phyloP scores from a whole-genome alignment of 2,113 vertebrate species.

The Dendrocopos noguchii region DNA sequence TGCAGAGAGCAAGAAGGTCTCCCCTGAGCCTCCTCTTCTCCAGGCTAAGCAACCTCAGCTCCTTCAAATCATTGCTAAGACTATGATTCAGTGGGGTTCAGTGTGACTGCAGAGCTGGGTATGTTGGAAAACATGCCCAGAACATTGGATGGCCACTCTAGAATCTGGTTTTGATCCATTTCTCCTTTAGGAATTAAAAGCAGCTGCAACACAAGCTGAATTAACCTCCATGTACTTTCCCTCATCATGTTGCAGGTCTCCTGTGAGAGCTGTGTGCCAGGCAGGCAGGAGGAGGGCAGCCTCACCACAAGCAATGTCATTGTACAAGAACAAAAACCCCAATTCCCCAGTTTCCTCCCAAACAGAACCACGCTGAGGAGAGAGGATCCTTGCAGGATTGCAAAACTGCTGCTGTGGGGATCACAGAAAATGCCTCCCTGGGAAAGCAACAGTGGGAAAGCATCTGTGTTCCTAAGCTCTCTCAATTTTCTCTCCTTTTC shows the following conservation, averaged over 20 bases:
- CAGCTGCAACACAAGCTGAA: not conserved
- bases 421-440: not conserved
- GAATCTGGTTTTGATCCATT: not conserved
- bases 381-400: not conserved
- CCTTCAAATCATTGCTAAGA: not conserved
- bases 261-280: not conserved
- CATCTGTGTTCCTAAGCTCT: not conserved
- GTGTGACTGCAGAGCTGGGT: not conserved
- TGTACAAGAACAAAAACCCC: not conserved
- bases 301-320: not conserved
- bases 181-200: not conserved
- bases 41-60: too few species aligned
- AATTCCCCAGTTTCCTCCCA: slow-evolving; percentile 12
- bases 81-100: not conserved
- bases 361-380: not conserved
- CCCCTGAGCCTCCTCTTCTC: too few species aligned
- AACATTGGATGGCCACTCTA: not conserved
- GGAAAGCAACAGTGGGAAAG: not conserved
- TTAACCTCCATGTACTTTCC: not conserved
- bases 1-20: too few species aligned
- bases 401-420: not conserved
- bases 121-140: not conserved
- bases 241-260: not conserved
- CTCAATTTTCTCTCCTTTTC: not conserved
- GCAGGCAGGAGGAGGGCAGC: slow-evolving; percentile 15